Conservation (phyloP, 2,888 invertebrate genomes). For the Diarsia rubi region DNA sequence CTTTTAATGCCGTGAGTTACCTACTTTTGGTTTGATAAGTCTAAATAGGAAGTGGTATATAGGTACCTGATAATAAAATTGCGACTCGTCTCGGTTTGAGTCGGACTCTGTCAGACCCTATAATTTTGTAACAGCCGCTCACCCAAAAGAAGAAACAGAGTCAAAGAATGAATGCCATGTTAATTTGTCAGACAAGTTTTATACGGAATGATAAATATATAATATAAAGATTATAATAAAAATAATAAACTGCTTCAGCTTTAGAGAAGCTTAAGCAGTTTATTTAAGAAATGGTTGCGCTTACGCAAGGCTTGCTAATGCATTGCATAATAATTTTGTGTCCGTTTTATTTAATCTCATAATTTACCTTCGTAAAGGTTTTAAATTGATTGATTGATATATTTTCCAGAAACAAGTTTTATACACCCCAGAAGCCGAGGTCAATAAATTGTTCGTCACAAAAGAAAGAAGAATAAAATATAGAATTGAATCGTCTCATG, state of each 20-base stretch:
- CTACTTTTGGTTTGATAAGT: conserved; percentile 13
- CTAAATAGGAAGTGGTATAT: not conserved
- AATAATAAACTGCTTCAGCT: conserved; percentile 15
- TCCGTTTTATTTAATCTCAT: not conserved
- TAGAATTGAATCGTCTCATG: conserved; percentile 34
- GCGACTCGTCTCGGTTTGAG: conserved; percentile 2
- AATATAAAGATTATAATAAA: conserved; percentile 16
- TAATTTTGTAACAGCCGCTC: conserved; percentile 27
- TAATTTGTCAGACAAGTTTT: conserved; percentile 22
- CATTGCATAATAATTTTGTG: not conserved
- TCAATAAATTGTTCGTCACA: conserved; percentile 3
- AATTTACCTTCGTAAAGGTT: not conserved
- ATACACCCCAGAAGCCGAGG: conserved; percentile 6
- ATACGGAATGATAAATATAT: conserved; percentile 2
- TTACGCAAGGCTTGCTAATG: not conserved
- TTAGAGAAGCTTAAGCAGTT: no score
- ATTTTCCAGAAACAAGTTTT: not conserved
- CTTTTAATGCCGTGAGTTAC: not conserved
- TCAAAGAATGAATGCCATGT: not conserved
- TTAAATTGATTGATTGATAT: conserved; percentile 17
- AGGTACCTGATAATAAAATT: no score
- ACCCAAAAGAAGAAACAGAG: not conserved
- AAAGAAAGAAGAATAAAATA: conserved; percentile 11
- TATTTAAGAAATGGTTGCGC: conserved; percentile 5
- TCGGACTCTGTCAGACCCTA: conserved; percentile 15